Conservation (phyloP, 2,113 vertebrate species). For the Nestor notabilis region DNA sequence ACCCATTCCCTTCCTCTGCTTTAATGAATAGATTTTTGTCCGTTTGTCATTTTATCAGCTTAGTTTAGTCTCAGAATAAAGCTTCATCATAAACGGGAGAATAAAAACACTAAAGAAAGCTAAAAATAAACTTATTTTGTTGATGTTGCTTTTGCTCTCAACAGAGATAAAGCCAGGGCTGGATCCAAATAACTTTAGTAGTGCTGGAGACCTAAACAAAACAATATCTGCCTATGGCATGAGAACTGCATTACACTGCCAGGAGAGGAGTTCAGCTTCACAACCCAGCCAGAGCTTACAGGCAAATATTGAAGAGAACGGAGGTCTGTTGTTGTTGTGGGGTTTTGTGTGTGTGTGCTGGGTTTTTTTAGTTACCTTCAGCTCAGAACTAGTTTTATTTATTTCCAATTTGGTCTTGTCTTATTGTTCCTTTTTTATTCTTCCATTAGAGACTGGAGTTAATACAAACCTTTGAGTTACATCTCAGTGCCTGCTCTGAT, state of each 20-base stretch:
- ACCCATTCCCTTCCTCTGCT: neutral
- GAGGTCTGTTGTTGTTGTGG: neutral
- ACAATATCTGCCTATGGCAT: neutral
- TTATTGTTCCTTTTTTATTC: neutral
- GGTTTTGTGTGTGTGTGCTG: neutral
- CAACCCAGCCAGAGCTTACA: neutral
- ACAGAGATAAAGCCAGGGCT: neutral
- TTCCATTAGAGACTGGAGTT: neutral
- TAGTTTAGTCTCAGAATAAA: neutral
- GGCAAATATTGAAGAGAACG: neutral
- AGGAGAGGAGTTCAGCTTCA: neutral
- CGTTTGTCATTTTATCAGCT: neutral
- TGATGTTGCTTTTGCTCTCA: neutral
- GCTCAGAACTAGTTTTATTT: neutral
- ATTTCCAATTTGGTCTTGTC: neutral
- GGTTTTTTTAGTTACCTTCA: neutral
- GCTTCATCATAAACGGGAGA: neutral
- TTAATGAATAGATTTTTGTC: neutral
- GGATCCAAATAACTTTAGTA: neutral
- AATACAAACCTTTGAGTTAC: neutral
- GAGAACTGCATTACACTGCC: neutral
- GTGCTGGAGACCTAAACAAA: neutral
- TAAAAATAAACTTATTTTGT: neutral
- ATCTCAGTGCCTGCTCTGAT: neutral
- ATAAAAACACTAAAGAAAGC: neutral